A percentile compares a stretch with the other conserved stretches of the same genome.
phyloP scores from a whole-genome alignment of 2,888 invertebrate species.

The Ectropis crepuscularia region DNA sequence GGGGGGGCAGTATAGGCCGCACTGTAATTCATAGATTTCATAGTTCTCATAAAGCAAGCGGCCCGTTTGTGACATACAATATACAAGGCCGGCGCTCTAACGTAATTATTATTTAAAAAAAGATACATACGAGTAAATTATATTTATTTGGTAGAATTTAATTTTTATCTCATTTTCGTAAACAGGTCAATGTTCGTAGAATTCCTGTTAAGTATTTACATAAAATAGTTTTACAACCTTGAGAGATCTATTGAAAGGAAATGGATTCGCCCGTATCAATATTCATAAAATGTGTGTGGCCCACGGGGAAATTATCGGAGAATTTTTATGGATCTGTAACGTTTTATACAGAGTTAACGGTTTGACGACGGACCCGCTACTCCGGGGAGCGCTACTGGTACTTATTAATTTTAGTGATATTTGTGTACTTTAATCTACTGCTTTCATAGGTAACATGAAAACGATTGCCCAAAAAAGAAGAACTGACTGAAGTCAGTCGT shows the following conservation, averaged over 20 bases:
- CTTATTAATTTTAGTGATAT: slow-evolving; percentile 11
- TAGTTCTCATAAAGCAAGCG: too few species aligned
- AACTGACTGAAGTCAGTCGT: too few species aligned
- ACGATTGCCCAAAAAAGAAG: too few species aligned
- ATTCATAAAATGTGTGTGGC: slow-evolving; percentile 26
- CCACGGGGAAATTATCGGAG: slow-evolving; percentile 30
- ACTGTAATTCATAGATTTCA: too few species aligned
- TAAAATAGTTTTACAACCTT: slow-evolving; percentile 9
- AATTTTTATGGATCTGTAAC: slow-evolving; percentile 25
- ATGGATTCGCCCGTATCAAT: slow-evolving; percentile 17
- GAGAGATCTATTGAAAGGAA: slow-evolving; percentile 16
- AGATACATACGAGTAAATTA: too few species aligned
- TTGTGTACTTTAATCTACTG: neutral
- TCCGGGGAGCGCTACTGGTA: slow-evolving; percentile 17
- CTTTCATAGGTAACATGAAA: too few species aligned
- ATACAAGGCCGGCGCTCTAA: too few species aligned
- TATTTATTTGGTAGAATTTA: too few species aligned
- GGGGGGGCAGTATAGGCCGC: neutral
- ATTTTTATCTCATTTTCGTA: too few species aligned
- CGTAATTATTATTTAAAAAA: too few species aligned
- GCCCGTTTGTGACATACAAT: too few species aligned
- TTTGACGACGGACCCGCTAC: slow-evolving; percentile 13
- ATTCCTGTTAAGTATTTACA: neutral
- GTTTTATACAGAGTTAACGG: slow-evolving; percentile 24
- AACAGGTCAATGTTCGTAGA: too few species aligned